Evolutionary conservation across 2,113 vertebrate species (phyloP).

Genomic region (Nerophis ophidion): DNA sequence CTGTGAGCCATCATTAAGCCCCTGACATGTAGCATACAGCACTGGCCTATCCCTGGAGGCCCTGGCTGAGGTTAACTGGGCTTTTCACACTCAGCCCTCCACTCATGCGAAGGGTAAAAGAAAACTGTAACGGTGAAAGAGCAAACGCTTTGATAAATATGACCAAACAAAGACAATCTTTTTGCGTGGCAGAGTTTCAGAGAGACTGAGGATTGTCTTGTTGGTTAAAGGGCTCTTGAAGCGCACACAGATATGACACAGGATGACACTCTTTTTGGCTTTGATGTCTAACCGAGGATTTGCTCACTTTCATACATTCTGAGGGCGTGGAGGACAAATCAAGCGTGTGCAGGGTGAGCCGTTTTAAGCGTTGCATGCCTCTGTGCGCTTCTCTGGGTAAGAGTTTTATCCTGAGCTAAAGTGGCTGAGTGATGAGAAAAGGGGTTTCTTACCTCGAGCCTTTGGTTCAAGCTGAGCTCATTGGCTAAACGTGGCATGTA

Average conservation of each 20-base stretch:
- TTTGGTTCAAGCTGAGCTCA: conserved; percentile 45
- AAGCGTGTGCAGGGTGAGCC: conserved; percentile 9
- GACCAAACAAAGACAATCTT: conserved; percentile 2
- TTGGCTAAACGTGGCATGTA: conserved; percentile 37
- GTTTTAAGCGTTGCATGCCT: conserved; percentile 30
- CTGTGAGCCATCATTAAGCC: conserved; percentile 62
- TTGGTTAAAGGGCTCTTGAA: conserved; percentile 20
- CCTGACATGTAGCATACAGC: conserved; percentile 53
- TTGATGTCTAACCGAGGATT: conserved; percentile 17
- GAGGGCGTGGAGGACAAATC: conserved; percentile 24
- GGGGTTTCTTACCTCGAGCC: conserved; percentile 33
- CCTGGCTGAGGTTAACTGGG: conserved; percentile 61
- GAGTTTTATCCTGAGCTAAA: conserved; percentile 32
- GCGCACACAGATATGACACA: conserved; percentile 13
- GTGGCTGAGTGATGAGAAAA: conserved; percentile 28
- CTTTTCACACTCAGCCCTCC: conserved; percentile 51
- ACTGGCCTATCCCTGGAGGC: conserved; percentile 41
- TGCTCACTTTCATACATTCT: conserved; percentile 23
- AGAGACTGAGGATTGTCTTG: conserved; percentile 4
- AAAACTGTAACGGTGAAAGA: conserved; percentile 26
- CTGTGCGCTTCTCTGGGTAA: conserved; percentile 2
- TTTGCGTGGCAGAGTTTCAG: conserved; percentile 6
- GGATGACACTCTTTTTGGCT: conserved; percentile 8
- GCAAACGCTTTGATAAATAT: conserved; percentile 23
- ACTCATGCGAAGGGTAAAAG: conserved; percentile 25